Evolutionary conservation across 2,797 vertebrate species (phyloP), one percentile per base, ranked within the genome.

Genomic region (Gadopsis marmoratus): DNA sequence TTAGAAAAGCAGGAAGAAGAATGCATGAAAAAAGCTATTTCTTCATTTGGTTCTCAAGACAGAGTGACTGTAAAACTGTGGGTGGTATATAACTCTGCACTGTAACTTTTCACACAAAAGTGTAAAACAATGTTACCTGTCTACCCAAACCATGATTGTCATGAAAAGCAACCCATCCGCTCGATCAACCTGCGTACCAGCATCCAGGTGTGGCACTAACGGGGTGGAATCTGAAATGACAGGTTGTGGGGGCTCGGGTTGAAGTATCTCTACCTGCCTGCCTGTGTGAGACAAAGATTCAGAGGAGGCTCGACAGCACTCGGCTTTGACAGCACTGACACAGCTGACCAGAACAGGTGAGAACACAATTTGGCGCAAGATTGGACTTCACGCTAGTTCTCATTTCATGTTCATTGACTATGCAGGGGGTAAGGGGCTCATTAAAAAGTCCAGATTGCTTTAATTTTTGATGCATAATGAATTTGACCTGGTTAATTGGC

Each of bases 401-500:
- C 41, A 72, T 78, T 68, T 74, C 53, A 31, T 35, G 7, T n/a
- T 68, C 66, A 19, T 3, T 71, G 67, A 33, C 62, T 76, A 7
- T 76, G 76, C 67, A 64, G 68, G 41, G 41, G 41, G 41, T 37
- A n/a, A 65, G 66, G 35, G 33, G 48, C 79, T 90, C 79, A 79
- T 89, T 84, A 82, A 33, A 33, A 23, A 88, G 72, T 86, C 62
- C 68, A 60, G 79, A 82, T 74, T 67, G 77, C 74, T 85, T 78
- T 87, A 39, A 85, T 89, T 90, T 78, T 71, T 64, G 31, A 65
- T 86, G 88, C 79, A 90, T 88, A 84, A 90, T 81, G 69, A 81
- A 82, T 91, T 55, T 89, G 87, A 91, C 86, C 85, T 70, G 79
- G 79, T 85, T 91, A 88, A 89, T 79, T 88, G 79, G 71, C 48